These are phyloP conservation scores for Sebastes jordani DNA, from an alignment of 2,797 vertebrate species.

Conservation along the genomic window DNA sequence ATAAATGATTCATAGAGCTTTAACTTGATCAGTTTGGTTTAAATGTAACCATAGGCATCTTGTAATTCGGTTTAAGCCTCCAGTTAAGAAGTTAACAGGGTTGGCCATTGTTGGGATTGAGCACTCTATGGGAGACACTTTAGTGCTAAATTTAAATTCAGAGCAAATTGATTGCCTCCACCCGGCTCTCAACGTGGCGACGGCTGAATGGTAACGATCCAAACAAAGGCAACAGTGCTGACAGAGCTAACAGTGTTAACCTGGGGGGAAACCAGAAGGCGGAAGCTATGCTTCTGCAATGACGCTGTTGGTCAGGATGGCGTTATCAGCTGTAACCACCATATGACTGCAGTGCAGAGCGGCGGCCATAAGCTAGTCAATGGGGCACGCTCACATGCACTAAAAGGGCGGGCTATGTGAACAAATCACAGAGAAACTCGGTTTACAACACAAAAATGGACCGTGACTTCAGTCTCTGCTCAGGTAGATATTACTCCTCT, in stretches of 20 bases:
- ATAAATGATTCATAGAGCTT: neutral
- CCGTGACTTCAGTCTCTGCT: neutral
- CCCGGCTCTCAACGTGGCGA: no score
- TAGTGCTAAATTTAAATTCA: neutral
- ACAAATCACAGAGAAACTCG: neutral
- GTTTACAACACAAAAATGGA: neutral
- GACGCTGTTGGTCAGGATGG: no score
- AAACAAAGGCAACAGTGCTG: no score
- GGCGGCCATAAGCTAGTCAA: neutral
- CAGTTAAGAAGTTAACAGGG: neutral
- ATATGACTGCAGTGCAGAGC: neutral
- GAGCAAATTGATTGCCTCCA: no score
- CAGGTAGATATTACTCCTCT: neutral
- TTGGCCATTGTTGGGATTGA: neutral
- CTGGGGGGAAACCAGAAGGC: no score
- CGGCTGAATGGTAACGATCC: no score
- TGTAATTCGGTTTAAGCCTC: neutral
- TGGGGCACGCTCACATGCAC: neutral
- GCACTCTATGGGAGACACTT: neutral
- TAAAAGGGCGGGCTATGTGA: neutral
- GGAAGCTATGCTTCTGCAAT: no score
- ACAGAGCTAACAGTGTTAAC: no score
- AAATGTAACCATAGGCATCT: neutral
- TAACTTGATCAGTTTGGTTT: neutral
- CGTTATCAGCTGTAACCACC: no score